A percentile compares a stretch with the other conserved stretches of the same genome.
These are phyloP conservation scores for Myodes glareolus DNA, from an alignment of 2,113 vertebrate genomes.

Conservation along the genomic window DNA sequence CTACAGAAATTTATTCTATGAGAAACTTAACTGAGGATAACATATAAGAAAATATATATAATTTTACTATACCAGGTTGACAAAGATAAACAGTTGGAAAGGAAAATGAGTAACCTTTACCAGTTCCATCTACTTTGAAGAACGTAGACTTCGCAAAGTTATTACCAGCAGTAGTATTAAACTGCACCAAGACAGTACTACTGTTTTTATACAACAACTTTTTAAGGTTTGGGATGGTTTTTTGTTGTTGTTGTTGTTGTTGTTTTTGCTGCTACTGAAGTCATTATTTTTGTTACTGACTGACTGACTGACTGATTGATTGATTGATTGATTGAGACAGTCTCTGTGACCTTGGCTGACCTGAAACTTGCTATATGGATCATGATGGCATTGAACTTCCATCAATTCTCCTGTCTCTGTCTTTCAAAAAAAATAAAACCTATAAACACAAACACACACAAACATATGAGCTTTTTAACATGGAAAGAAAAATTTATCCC, in stretches of 20 bases:
- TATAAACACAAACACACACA: neutral
- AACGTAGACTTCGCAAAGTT: neutral
- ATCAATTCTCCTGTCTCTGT: neutral
- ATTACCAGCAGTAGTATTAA: neutral
- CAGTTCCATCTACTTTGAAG: neutral
- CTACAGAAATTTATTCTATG: constrained; percentile 12
- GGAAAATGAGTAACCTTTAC: neutral
- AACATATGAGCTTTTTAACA: neutral
- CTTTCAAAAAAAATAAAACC: neutral
- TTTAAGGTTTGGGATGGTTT: neutral
- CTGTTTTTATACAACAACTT: neutral
- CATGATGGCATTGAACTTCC: too few relatives aligned
- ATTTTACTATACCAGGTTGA: neutral
- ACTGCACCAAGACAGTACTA: neutral
- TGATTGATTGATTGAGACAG: neutral
- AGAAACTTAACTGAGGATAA: constrained; percentile 54
- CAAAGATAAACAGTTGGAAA: neutral
- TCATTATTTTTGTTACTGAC: too few relatives aligned
- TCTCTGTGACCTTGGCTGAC: neutral
- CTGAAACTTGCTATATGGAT: neutral
- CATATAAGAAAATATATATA: neutral
- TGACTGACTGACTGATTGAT: too few relatives aligned
- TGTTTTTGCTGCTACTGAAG: neutral
- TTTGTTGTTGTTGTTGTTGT: neutral
- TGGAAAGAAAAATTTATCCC: constrained; percentile 3